These are phyloP conservation scores for Sinocyclocheilus grahami DNA, from an alignment of 2,113 vertebrate genomes.

Conservation along the genomic window DNA sequence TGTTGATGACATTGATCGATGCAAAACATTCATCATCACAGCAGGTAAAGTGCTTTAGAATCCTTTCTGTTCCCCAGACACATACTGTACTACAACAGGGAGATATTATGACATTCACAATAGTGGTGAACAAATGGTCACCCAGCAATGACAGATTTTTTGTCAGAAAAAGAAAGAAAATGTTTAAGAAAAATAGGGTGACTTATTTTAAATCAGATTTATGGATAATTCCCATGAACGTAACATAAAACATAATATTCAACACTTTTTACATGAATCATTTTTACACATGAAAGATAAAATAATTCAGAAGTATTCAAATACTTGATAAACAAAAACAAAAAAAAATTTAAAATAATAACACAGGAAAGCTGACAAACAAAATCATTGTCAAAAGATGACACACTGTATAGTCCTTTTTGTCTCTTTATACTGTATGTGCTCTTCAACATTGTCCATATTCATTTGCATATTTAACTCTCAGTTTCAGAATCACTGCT, in stretches of 20 bases:
- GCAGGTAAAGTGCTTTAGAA: conserved; percentile 75
- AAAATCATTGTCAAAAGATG: conserved; percentile 31
- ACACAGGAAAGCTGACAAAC: conserved; percentile 33
- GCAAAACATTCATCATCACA: conserved; percentile 70
- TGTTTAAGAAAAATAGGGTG: not conserved
- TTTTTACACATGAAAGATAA: conserved; percentile 34
- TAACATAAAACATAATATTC: not conserved
- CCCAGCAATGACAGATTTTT: not conserved
- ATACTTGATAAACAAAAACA: conserved; percentile 37
- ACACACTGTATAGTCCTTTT: conserved; percentile 16
- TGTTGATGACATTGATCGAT: conserved; percentile 65
- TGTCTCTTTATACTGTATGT: not conserved
- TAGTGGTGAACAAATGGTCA: conserved; percentile 16
- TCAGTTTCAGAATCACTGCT: conserved; percentile 66
- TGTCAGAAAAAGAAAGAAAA: not conserved
- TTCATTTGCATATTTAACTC: conserved; percentile 61
- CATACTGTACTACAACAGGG: not conserved
- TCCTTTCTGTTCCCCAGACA: conserved; percentile 21
- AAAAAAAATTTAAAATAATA: not conserved
- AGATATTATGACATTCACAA: conserved; percentile 24
- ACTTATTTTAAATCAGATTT: too few relatives aligned
- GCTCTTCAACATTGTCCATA: conserved; percentile 7
- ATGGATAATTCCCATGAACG: not conserved
- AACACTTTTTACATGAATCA: not conserved
- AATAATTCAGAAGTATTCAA: conserved; percentile 37